Base-by-base conservation (phyloP, 1,140 invertebrate species). In the Macrotrachela quadricornifera region DNA sequence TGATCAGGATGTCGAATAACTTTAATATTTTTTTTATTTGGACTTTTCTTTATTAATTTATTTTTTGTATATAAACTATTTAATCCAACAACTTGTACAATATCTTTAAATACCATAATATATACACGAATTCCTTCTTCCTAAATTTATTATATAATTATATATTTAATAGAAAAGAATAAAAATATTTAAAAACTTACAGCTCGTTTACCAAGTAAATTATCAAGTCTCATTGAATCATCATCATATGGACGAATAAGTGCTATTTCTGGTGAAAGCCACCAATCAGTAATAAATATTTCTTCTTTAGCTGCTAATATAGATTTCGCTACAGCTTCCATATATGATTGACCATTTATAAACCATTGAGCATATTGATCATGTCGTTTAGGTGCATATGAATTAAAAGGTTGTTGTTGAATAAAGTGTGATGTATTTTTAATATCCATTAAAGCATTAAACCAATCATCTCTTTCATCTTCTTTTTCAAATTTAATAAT, bases 251-350 rank as follows among this genome's bases (percentile, higher is more conserved):
- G 85, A 50, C 88, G 64, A 67, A 90, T 91, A 74, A 95, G 74
- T 66, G 85, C 85, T 56, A 95, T 84, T 70, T 94, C 85, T 0
- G 88, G 87, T 64, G 83, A 87, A n/a, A 94, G 56, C 48, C 86
- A 92, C 88, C 88, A 95, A 67, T 92, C 87, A 0, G 86, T 82
- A 37, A 95, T 92, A 66, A 83, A 90, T 56, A 95, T 87, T 73
- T 95, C 87, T 69, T 92, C 84, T 56, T 77, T 79, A 3, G 88
- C 88, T 49, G 75, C 73, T 65, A 91, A 83, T 57, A 94, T 68
- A 4, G 81, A 83, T 63, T 88, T 82, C 0, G 85, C 85, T 1
- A 91, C 79, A 8, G 83, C 80, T 8, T 80, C 76, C 77, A 92
- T 85, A 64, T 91, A 91, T 41, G 71, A 71, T 0, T 77, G 73